These are phyloP conservation scores for Tinamus major DNA, from an alignment of 2,797 vertebrate genomes.

Conservation along the genomic window DNA sequence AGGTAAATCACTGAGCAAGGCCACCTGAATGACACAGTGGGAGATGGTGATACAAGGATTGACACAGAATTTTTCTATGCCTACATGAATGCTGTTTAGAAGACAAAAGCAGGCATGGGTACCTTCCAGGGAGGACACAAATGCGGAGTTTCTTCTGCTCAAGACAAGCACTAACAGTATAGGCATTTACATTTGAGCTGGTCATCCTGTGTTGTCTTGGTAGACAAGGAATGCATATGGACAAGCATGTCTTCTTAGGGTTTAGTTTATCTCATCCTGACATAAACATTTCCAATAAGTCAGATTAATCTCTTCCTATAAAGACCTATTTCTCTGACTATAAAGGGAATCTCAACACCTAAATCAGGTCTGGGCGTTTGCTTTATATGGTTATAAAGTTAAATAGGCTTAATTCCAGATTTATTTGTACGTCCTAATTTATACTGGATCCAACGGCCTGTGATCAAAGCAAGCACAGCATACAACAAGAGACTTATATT, in stretches of 20 bases:
- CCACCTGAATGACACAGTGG: not conserved
- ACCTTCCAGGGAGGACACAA: not conserved
- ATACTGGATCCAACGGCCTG: not conserved
- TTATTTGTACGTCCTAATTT: not conserved
- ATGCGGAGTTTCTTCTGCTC: not conserved
- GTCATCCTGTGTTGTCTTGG: not conserved
- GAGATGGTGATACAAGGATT: not conserved
- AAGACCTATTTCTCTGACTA: not conserved
- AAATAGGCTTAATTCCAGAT: not conserved
- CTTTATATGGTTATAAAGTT: not conserved
- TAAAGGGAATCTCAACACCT: not conserved
- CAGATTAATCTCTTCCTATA: not conserved
- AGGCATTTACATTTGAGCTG: not conserved
- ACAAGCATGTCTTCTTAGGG: not conserved
- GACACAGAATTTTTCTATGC: not conserved
- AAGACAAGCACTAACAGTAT: accelerated
- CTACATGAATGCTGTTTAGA: not conserved
- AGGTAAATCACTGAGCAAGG: not conserved
- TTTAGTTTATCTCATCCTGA: not conserved
- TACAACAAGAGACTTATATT: not conserved
- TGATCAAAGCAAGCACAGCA: not conserved
- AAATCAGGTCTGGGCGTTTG: not conserved
- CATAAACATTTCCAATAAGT: not conserved
- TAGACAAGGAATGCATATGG: not conserved
- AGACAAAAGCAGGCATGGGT: not conserved